Evolutionary conservation across 2,888 invertebrate species (phyloP).

Genomic region (Acholoe squamosa): DNA sequence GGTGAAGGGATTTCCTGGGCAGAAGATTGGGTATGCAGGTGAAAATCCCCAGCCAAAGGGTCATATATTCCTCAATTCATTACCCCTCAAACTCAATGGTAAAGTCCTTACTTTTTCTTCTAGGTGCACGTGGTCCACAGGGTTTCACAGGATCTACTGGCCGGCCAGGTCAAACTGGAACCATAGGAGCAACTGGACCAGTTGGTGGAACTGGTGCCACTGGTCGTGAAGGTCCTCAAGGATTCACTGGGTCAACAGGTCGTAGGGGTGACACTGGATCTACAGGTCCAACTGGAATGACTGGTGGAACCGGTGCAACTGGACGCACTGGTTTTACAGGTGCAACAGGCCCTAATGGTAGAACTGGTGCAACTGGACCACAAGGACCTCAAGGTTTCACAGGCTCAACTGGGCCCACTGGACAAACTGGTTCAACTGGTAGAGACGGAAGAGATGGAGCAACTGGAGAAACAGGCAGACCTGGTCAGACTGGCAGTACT

Average conservation of each 20-base stretch:
- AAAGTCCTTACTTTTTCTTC: not conserved
- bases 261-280: constrained; percentile 61
- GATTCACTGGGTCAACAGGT: constrained; percentile 49
- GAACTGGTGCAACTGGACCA: constrained; percentile 47
- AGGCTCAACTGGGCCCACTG: constrained; percentile 59
- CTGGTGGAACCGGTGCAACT: constrained; percentile 59
- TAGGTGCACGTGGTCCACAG: not conserved
- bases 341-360: constrained; percentile 46
- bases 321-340: constrained; percentile 55
- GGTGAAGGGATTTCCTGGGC: too few species aligned
- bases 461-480: not conserved
- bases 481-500: constrained; percentile 60
- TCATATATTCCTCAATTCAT: too few species aligned
- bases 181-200: constrained; percentile 61
- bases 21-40: too few species aligned
- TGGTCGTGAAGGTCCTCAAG: constrained; percentile 58
- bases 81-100: too few species aligned
- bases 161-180: constrained; percentile 63
- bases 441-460: not conserved
- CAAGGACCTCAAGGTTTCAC: constrained; percentile 63
- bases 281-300: constrained; percentile 62
- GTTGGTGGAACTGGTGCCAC: constrained; percentile 59
- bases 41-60: too few species aligned
- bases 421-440: constrained; percentile 59
- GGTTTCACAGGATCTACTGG: constrained; percentile 58